Conservation (phyloP, 2,888 invertebrate species). For the Spicauda simplicius region DNA sequence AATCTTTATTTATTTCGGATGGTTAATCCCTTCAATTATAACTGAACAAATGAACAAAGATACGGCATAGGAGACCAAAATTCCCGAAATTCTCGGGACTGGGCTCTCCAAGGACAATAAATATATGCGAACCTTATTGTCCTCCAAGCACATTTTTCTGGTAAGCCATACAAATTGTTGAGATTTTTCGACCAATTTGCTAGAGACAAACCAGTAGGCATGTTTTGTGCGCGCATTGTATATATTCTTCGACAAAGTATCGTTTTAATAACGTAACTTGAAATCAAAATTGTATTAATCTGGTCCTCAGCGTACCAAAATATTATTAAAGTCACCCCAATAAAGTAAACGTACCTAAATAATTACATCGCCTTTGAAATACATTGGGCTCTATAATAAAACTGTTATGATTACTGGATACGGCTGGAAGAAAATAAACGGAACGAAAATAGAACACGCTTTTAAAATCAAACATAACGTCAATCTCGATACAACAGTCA, state of each 20-base stretch:
- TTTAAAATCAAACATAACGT: conserved; percentile 45
- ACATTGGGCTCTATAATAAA: neutral
- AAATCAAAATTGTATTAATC: too few species aligned
- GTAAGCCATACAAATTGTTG: conserved; percentile 28
- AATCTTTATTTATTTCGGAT: conserved; percentile 22
- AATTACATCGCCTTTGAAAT: neutral
- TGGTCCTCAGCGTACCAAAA: too few species aligned
- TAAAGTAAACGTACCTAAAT: neutral
- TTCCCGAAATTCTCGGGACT: conserved; percentile 30
- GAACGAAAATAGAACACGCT: conserved; percentile 57
- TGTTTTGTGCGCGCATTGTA: too few species aligned
- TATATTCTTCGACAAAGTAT: too few species aligned
- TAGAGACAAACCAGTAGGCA: neutral
- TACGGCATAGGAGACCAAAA: conserved; percentile 13
- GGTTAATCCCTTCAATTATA: conserved; percentile 30
- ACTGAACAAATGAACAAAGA: conserved; percentile 26
- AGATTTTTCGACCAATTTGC: conserved; percentile 16
- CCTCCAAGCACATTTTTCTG: conserved; percentile 27
- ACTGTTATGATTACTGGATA: conserved; percentile 42
- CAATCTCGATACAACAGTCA: conserved; percentile 40
- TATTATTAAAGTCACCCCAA: neutral
- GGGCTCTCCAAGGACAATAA: conserved; percentile 25
- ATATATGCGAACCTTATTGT: conserved; percentile 25
- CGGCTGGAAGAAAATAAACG: conserved; percentile 54
- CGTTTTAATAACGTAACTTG: too few species aligned